Conservation (phyloP, 2,113 vertebrate species). For the Lophotis ruficrista region DNA sequence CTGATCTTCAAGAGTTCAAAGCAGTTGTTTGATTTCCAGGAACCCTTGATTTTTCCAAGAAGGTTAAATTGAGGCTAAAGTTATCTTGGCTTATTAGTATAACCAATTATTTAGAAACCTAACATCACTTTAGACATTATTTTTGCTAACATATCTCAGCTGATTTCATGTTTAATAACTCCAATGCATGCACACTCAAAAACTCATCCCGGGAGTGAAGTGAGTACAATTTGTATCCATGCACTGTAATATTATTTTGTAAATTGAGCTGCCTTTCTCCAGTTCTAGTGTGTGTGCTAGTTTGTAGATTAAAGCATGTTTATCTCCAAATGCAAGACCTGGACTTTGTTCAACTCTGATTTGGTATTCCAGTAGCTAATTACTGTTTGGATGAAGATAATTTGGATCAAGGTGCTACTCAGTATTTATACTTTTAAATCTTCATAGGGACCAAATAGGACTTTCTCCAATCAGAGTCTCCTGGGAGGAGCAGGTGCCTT, state of each 20-base stretch:
- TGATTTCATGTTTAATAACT: conserved; percentile 15
- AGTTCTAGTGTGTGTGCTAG: background rate
- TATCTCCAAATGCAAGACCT: background rate
- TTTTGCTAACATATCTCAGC: background rate
- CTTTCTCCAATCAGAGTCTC: background rate
- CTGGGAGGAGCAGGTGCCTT: background rate
- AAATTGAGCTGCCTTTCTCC: background rate
- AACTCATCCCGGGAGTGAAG: background rate
- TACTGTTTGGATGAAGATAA: background rate
- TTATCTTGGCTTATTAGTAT: background rate
- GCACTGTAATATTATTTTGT: background rate
- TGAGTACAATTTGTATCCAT: background rate
- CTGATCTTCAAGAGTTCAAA: background rate
- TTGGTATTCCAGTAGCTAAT: background rate
- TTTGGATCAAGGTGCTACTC: background rate
- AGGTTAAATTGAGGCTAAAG: background rate
- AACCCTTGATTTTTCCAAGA: background rate
- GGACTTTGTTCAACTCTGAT: background rate
- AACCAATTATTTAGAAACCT: conserved; percentile 18
- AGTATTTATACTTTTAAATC: background rate
- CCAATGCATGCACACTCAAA: background rate
- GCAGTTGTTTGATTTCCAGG: background rate
- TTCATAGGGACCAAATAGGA: background rate
- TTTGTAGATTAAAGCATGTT: background rate
- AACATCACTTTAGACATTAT: conserved; percentile 5